Base-by-base conservation (phyloP, 2,797 vertebrate genomes). In the Micromesistius poutassou region DNA sequence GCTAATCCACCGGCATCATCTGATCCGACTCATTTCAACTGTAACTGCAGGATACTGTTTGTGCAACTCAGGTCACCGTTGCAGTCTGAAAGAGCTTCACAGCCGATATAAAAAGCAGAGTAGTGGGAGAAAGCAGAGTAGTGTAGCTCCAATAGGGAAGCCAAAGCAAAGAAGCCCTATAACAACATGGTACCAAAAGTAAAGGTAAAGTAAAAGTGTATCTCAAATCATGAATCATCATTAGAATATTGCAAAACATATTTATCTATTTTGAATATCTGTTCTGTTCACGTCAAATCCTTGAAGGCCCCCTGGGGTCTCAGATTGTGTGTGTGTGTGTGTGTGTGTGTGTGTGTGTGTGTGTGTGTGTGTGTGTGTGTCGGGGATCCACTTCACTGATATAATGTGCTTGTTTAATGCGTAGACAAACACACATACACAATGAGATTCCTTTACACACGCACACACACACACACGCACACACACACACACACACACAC, bases 401-500 rank as follows among this genome's bases (percentile, higher is more conserved):
- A 84, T 83, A 84, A 82, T 84, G 82, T 89, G 82, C 81, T 91
- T 91, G 68, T 62, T 62, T 62, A 62, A 62, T 62, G 55, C 55
- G 55, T 19, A 62, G 7, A 62, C 55, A 62, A 62, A 62, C 55
- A 55, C 85, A 87, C 87, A 91, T 88, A 92, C 91, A 93, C 85
- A 89, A 93, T 90, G 90, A 91, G 92, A 93, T 91, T 91, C 88
- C 89, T 90, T 71, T 1, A 76, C 75, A 81, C 77, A 83, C 74
- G 78, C 73, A 80, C 75, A 82, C 76, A 70, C 72, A 78, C 77
- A 81, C 79, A 80, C 74, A 79, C 77, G 78, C 82, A 72, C 74
- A 12, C 75, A 76, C 75, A 80, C 77, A 82, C 74, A 46, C 33
- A 30, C 25, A 42, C 66, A 40, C 72, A 75, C 77, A 75, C 76